These are phyloP conservation scores for Catamblyrhynchus diadema DNA, from an alignment of 2,797 vertebrate species.

Conservation along the genomic window DNA sequence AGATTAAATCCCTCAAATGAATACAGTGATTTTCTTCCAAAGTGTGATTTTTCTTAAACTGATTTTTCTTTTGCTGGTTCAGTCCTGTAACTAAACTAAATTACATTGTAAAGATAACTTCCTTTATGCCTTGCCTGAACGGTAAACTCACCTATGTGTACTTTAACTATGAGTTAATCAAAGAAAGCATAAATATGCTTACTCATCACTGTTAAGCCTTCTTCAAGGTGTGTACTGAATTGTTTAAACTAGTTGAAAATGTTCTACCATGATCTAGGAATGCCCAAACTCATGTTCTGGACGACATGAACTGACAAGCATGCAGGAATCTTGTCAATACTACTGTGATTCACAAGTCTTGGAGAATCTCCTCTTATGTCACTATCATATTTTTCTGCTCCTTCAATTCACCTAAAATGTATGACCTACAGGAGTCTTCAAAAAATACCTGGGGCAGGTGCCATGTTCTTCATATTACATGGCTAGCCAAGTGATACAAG, in stretches of 20 bases:
- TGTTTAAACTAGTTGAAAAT: slow-evolving; percentile 11
- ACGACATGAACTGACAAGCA: not conserved
- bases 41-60: not conserved
- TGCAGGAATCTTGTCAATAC: not conserved
- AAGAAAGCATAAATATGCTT: not conserved
- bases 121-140: not conserved
- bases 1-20: not conserved
- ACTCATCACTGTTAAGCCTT: not conserved
- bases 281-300: not conserved
- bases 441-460: not conserved
- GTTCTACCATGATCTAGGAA: not conserved
- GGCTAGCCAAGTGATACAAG: not conserved
- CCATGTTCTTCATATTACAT: not conserved
- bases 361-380: not conserved
- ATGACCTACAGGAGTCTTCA: not conserved
- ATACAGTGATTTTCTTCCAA: not conserved
- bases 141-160: not conserved
- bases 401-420: not conserved
- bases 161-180: not conserved
- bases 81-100: not conserved
- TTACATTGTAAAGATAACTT: not conserved
- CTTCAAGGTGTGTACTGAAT: not conserved
- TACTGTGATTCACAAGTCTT: not conserved
- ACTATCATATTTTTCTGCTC: not conserved
- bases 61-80: not conserved